Percentiles rank a stretch among this genome's conserved stretches.
Conservation (phyloP, 1,140 invertebrate genomes). For the Orchesella cincta region DNA sequence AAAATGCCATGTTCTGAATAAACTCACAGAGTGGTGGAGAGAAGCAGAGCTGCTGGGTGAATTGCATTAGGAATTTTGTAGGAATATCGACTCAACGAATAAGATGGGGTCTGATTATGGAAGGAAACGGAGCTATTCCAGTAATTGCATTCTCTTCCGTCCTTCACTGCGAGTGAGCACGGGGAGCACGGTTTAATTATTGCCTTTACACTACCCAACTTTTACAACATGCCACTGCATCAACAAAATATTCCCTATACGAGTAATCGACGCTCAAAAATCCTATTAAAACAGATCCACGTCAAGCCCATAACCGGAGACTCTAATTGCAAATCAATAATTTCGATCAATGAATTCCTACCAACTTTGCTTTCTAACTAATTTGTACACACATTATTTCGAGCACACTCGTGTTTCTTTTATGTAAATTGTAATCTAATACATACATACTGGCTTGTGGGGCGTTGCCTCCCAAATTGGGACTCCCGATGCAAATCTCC, state of each 20-base stretch:
- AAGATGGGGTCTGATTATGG: background rate
- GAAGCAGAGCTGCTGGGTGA: background rate
- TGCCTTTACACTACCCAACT: background rate
- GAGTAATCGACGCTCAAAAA: background rate
- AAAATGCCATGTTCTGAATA: no score
- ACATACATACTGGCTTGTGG: no score
- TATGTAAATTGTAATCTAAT: no score
- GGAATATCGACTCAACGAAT: constrained; percentile 12
- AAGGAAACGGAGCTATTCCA: background rate
- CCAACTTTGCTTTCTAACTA: no score
- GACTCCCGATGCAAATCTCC: no score
- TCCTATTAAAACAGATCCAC: background rate
- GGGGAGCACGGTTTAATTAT: background rate
- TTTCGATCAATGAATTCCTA: constrained; percentile 3
- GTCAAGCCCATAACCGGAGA: background rate
- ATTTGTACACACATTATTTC: no score
- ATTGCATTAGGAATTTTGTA: constrained; percentile 14
- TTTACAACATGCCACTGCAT: no score
- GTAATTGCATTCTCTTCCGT: constrained; percentile 16
- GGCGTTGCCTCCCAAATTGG: no score
- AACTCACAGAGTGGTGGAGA: no score
- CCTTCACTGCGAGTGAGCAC: background rate
- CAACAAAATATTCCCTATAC: background rate
- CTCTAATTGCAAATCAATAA: constrained; percentile 26
- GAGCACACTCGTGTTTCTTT: no score